phyloP scores from a whole-genome alignment of 1,140 invertebrate species.

The Hyposmocoma kahamanoa region DNA sequence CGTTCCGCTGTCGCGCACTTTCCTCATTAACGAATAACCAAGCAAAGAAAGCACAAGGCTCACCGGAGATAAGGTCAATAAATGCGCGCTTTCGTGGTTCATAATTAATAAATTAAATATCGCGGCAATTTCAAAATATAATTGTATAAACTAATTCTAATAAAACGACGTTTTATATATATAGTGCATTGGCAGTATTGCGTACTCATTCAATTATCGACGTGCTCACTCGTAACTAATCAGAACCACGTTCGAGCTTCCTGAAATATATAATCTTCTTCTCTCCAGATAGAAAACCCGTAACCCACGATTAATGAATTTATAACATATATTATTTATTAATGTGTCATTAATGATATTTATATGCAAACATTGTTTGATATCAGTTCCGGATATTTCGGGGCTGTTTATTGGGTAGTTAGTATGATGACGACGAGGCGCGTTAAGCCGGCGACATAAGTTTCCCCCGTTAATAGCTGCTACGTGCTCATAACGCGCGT shows the following conservation, averaged over 20 bases:
- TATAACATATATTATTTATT: no score
- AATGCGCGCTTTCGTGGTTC: conserved; percentile 42
- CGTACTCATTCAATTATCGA: background rate
- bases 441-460: conserved; percentile 12
- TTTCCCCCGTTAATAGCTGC: conserved; percentile 20
- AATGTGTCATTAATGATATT: no score
- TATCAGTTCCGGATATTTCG: no score
- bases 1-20: conserved; percentile 40
- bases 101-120: conserved; percentile 68
- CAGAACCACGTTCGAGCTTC: no score
- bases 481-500: conserved; percentile 22
- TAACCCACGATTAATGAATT: no score
- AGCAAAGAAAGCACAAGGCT: conserved; percentile 38
- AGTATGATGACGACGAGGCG: background rate
- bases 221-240: no score
- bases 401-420: background rate
- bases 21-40: conserved; percentile 37
- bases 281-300: no score
- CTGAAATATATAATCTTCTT: no score
- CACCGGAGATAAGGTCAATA: conserved; percentile 64
- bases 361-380: no score
- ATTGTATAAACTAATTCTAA: no score
- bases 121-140: no score
- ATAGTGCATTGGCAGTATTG: background rate
- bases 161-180: no score